These are phyloP conservation scores for Marisa cornuarietis DNA, from an alignment of 1,140 invertebrate species.

Conservation along the genomic window DNA sequence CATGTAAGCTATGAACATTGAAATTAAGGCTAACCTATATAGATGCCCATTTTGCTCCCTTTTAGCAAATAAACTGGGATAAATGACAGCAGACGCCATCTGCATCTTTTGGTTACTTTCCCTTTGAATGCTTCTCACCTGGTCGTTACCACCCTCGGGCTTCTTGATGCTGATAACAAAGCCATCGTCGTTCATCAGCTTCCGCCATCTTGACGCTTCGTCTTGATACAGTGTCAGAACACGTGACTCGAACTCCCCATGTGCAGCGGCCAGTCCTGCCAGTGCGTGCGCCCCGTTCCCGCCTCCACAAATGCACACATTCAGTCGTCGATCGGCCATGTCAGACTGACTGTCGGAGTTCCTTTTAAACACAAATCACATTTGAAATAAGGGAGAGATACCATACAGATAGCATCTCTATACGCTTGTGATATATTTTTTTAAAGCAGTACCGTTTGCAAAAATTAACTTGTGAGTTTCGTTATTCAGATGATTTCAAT, in stretches of 20 bases:
- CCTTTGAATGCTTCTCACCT: background rate
- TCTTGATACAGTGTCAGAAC: slow-evolving; percentile 51
- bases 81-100: no score
- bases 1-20: no score
- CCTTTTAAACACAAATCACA: background rate
- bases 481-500: background rate
- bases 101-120: no score
- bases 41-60: no score
- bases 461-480: background rate
- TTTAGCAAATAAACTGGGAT: no score
- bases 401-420: no score
- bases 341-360: background rate
- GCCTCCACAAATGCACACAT: slow-evolving; percentile 48
- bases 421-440: no score
- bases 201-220: slow-evolving; percentile 52
- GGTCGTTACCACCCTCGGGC: slow-evolving; percentile 28
- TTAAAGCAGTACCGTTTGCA: background rate
- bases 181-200: slow-evolving; percentile 35
- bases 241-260: slow-evolving; percentile 40
- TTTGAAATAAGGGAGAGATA: background rate
- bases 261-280: slow-evolving; percentile 47
- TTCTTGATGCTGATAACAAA: slow-evolving; percentile 40
- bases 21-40: no score
- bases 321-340: slow-evolving; percentile 15
- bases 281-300: slow-evolving; percentile 53